A percentile compares a stretch with the other conserved stretches of the same genome.
Evolutionary conservation across 2,888 invertebrate genomes (phyloP).

Genomic region (Epistrophe eligans): DNA sequence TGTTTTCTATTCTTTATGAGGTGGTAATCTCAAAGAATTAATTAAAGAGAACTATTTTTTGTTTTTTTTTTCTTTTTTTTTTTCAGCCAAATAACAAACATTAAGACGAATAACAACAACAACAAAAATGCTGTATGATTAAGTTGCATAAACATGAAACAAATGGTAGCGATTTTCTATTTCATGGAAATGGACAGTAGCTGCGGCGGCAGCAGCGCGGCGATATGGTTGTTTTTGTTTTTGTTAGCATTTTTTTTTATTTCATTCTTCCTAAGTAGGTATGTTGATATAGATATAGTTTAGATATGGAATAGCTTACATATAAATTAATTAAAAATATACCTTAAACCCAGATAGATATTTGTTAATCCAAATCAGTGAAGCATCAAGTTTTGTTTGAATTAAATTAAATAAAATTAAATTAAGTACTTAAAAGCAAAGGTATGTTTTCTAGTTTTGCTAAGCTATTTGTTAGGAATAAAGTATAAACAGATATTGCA

Average conservation of each 20-base stretch:
- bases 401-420: slow-evolving; percentile 14
- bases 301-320: neutral
- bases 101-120: slow-evolving; percentile 1
- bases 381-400: slow-evolving; percentile 41
- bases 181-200: slow-evolving; percentile 70
- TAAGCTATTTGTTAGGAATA: slow-evolving; percentile 23
- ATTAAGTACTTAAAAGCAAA: neutral
- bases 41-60: slow-evolving; percentile 48
- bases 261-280: neutral
- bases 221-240: neutral
- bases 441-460: slow-evolving; percentile 21
- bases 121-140: neutral
- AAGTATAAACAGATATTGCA: neutral
- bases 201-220: neutral
- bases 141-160: slow-evolving; percentile 65
- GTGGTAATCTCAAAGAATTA: slow-evolving; percentile 56
- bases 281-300: neutral
- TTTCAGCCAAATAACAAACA: neutral
- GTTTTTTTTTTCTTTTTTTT: neutral
- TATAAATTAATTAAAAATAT: neutral
- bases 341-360: neutral
- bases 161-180: slow-evolving; percentile 68
- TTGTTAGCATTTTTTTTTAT: neutral
- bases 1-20: slow-evolving; percentile 52
- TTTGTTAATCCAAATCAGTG: slow-evolving; percentile 49